Conservation (phyloP, 2,113 vertebrate genomes). For the Herpailurus yagouaroundi region DNA sequence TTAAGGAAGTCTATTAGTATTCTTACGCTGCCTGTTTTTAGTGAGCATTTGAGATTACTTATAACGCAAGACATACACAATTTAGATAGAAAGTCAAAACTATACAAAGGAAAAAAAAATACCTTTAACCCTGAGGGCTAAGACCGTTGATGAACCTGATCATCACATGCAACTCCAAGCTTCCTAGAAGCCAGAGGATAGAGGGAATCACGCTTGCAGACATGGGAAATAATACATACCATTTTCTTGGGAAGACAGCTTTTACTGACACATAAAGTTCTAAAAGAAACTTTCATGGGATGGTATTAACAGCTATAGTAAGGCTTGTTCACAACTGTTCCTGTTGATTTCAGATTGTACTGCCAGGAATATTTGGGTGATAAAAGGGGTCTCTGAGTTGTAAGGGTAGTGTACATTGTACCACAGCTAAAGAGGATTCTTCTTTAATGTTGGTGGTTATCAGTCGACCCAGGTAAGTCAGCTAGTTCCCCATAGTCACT, state of each 20-base stretch:
- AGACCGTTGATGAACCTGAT: background rate
- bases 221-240: background rate
- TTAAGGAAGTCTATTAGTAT: background rate
- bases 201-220: background rate
- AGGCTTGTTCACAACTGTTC: background rate
- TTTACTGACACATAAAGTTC: background rate
- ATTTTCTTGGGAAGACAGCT: background rate
- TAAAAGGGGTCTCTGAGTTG: background rate
- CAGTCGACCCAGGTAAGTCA: background rate
- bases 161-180: background rate
- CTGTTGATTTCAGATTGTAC: background rate
- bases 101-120: background rate
- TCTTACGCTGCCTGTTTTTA: background rate
- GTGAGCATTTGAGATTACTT: conserved; percentile 32
- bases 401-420: background rate
- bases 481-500: background rate
- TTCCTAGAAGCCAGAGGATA: background rate
- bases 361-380: background rate
- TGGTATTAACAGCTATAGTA: background rate
- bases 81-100: background rate
- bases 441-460: conserved; percentile 6
- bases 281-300: background rate
- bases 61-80: background rate
- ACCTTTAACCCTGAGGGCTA: background rate
- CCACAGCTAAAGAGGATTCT: background rate